phyloP scores from a whole-genome alignment of 2,888 invertebrate species.

The Tipula helvola region DNA sequence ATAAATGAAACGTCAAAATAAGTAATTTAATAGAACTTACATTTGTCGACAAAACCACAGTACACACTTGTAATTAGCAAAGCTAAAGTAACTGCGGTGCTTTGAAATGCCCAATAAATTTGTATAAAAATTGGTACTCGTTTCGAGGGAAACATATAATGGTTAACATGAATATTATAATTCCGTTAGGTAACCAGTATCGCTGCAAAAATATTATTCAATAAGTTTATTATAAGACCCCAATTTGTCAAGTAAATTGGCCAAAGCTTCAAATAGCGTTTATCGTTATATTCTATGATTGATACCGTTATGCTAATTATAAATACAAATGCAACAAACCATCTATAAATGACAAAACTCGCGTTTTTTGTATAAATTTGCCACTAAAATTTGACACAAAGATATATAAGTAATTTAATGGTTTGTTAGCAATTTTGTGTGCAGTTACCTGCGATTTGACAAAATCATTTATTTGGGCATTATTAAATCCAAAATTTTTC shows the following conservation, averaged over 20 bases:
- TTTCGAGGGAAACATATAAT: not conserved
- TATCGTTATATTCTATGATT: not conserved
- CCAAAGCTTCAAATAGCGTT: not conserved
- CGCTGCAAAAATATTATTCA: not conserved
- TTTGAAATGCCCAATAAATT: not conserved
- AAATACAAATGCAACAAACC: not conserved
- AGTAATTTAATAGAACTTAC: not conserved
- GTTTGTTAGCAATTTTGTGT: not conserved
- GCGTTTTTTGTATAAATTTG: not conserved
- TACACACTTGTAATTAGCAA: not conserved
- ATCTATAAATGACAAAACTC: not conserved
- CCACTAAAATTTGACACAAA: too few relatives aligned
- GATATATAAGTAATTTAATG: too few relatives aligned
- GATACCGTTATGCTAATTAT: not conserved
- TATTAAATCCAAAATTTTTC: not conserved
- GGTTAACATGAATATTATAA: not conserved
- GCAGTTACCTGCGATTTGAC: not conserved
- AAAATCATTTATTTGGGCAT: not conserved
- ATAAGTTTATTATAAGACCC: not conserved
- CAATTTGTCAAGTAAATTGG: not conserved
- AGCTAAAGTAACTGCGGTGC: not conserved
- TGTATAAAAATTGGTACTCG: not conserved
- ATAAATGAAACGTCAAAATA: too few relatives aligned
- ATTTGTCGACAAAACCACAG: not conserved
- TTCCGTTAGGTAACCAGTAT: not conserved